Evolutionary conservation across 2,888 invertebrate species (phyloP), one percentile per base, ranked within the genome.

Genomic region (Diloba caeruleocephala): DNA sequence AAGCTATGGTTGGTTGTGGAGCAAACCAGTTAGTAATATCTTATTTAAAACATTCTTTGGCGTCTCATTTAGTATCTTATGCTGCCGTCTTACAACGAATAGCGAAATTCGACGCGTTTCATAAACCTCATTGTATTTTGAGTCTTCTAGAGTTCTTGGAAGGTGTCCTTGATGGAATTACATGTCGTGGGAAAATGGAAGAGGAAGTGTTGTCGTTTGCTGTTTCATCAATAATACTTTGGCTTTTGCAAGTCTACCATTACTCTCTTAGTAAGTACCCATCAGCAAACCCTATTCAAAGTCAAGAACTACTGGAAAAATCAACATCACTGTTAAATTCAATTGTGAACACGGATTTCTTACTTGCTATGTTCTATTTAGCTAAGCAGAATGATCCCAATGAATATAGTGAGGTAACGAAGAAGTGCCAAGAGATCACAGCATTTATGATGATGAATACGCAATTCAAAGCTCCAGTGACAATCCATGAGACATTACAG

Each of bases 1-100:
- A 99, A 90, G 98, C 98, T 0, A 95, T 98, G 74, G 97, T 98
- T 28, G 99, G 99, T 19, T 97, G 98, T 19, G 98, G 97, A 17
- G 98, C 98, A 0, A 99, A 99, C 89, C 95, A 97, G 82, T 92
- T 99, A 65, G 97, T 98, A 28, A 94, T 99, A 65, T 98, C 98
- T 9, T 99, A 99, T 85, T 93, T 99, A 56, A 97, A 97, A 84
- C 98, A 99, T 90, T 98, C 98, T 1, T 88, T 98, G 44, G 97
- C 97, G 69, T 97, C 98, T 4, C 98, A 98, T 88, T 89, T 98
- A 61, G 97, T 99, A 0, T 98, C 98, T 0, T 98, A 98, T 83
- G 97, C 97, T 4, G 97, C 98, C 3, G 98, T 98, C 0, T 87
- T 98, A 19, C 97, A 97, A 78, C 95, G 98, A 76, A 96, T 99